Base-by-base conservation (phyloP, 2,888 invertebrate genomes). In the Apocheima hispidaria region DNA sequence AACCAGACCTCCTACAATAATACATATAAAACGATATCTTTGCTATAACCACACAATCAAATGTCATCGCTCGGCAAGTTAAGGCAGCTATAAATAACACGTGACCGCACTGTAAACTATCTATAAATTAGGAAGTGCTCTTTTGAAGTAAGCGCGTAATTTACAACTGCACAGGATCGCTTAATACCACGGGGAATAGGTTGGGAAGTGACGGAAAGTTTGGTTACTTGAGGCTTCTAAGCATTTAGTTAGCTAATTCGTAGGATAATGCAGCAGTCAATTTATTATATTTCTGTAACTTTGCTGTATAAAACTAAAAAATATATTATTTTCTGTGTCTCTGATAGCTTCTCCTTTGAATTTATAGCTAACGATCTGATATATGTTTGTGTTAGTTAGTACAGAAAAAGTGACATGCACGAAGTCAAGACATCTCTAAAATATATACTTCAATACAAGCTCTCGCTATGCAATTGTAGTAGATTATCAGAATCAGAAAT, bases 61-160 rank as follows among this genome's bases (percentile, higher is more conserved):
- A 16, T 18, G 35, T 50, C 44, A 56, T 20, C 55, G 36, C 48
- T 44, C 35, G 36, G 10, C 50, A 46, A 40, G 49, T 53, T 44
- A 49, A 54, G 33, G 38, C 30, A 3, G 16, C 58, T 44, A 41
- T 55, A 55, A 59, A 55, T 60, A 58, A 55, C 30, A 2, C 1
- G 14, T 14, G 12, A 58, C 53, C 61, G 55, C 65, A 58, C 71
- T 66, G 65, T 71, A 71, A 35, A 49, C 21, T 23, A 35, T 59
- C 70, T 66, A 66, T 72, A 71, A 73, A 74, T 53, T 66, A 73
- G 67, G 72, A 70, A 70, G 68, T 62, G 65, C 33, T 69, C 70
- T 73, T 77, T 78, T 78, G 77, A 78, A 73, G 73, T 75, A 61
- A 66, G 58, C 44, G 65, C 51, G 62, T 73, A 71, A 74, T 70